A percentile compares a stretch with the other conserved stretches of the same genome.
Conservation (phyloP, 2,113 vertebrate genomes). For the Ibidorhyncha struthersii region DNA sequence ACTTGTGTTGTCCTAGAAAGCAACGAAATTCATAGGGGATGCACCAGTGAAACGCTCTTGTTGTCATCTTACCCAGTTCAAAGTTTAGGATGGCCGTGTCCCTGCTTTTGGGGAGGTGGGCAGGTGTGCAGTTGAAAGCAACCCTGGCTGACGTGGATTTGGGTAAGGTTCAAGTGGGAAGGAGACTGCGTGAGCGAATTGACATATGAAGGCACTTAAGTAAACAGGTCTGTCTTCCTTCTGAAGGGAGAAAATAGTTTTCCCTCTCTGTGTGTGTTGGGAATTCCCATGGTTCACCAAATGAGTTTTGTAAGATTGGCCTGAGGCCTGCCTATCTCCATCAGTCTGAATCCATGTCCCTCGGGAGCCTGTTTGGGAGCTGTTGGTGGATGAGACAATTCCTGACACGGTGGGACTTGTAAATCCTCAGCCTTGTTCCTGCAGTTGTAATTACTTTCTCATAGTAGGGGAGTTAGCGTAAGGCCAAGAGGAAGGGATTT, state of each 20-base stretch:
- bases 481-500: background rate
- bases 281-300: background rate
- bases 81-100: background rate
- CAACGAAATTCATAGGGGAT: background rate
- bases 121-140: background rate
- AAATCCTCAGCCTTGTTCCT: background rate
- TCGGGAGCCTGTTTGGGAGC: background rate
- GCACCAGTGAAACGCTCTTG: fast-evolving
- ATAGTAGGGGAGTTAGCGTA: background rate
- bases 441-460: slow-evolving; percentile 15
- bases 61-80: background rate
- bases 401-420: background rate
- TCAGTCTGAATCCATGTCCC: background rate
- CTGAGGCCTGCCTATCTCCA: background rate
- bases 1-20: background rate
- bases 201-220: background rate
- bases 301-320: background rate
- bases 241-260: background rate
- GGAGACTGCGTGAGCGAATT: background rate
- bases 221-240: background rate
- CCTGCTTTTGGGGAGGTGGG: background rate
- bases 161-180: background rate
- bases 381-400: background rate
- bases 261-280: background rate
- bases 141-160: background rate